phyloP scores from a whole-genome alignment of 2,888 invertebrate genomes.

The Trachelus iudaicus region DNA sequence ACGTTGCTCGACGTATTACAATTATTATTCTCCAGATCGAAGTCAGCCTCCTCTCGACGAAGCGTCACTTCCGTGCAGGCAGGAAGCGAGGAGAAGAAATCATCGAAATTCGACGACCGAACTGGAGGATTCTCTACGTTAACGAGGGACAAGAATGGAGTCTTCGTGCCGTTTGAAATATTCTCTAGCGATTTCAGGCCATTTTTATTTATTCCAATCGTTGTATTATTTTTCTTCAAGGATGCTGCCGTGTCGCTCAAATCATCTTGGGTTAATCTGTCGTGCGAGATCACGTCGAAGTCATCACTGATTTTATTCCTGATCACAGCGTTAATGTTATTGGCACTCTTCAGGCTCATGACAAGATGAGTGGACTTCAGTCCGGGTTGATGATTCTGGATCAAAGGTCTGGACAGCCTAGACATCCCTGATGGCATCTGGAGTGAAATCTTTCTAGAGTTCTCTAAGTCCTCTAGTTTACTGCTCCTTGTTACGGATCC shows the following conservation, averaged over 20 bases:
- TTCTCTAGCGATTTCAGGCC: not conserved
- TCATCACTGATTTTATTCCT: not conserved
- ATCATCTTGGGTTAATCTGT: not conserved
- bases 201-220: not conserved
- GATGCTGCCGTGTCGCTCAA: not conserved
- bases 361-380: constrained; percentile 45
- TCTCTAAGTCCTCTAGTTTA: not conserved
- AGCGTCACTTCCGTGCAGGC: constrained; percentile 1
- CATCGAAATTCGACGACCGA: constrained; percentile 4
- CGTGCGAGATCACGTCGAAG: not conserved
- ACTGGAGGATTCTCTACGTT: not conserved
- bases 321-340: not conserved
- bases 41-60: not conserved
- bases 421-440: constrained; percentile 9
- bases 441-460: not conserved
- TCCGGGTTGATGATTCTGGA: constrained; percentile 23
- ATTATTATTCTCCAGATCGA: constrained; percentile 8
- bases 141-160: not conserved
- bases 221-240: not conserved
- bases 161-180: not conserved
- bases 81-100: constrained; percentile 10
- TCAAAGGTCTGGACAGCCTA: constrained; percentile 14
- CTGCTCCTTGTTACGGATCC: not conserved
- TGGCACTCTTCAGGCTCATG: constrained; percentile 27
- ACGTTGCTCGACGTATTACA: not conserved